Evolutionary conservation across 1,140 invertebrate species (phyloP).

Genomic region (Scylla paramamosain): DNA sequence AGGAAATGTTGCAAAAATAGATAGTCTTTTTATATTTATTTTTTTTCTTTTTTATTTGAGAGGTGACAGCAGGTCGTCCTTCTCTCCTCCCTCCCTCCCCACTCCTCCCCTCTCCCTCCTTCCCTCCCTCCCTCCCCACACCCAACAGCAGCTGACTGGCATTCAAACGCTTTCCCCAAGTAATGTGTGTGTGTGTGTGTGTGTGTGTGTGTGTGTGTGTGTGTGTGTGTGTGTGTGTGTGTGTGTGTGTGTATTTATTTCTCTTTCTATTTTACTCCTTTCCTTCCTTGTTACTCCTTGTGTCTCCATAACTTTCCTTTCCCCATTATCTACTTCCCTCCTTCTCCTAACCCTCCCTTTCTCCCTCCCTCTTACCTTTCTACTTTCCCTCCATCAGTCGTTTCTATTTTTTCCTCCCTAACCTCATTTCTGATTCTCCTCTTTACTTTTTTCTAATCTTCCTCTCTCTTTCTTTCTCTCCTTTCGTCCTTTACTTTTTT

Average conservation of each 20-base stretch:
- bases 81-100: neutral
- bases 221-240: conserved; percentile 50
- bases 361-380: neutral
- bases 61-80: neutral
- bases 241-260: conserved; percentile 34
- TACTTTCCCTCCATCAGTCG: neutral
- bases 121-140: neutral
- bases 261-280: conserved; percentile 14
- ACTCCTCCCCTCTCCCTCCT: neutral
- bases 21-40: no score
- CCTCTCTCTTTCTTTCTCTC: neutral
- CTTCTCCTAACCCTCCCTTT: no score
- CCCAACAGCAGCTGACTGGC: neutral
- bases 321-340: no score
- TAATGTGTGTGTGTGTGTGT: conserved; percentile 29
- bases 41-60: no score
- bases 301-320: no score
- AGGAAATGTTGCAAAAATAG: no score
- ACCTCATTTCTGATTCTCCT: neutral
- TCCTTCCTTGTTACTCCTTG: neutral
- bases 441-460: neutral
- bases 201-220: conserved; percentile 51
- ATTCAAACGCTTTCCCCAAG: neutral
- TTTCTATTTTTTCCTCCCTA: neutral
- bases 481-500: neutral